Percentiles rank a stretch among this genome's conserved stretches.
Evolutionary conservation across 2,113 vertebrate species (phyloP).

Genomic region (Caloenas nicobarica): DNA sequence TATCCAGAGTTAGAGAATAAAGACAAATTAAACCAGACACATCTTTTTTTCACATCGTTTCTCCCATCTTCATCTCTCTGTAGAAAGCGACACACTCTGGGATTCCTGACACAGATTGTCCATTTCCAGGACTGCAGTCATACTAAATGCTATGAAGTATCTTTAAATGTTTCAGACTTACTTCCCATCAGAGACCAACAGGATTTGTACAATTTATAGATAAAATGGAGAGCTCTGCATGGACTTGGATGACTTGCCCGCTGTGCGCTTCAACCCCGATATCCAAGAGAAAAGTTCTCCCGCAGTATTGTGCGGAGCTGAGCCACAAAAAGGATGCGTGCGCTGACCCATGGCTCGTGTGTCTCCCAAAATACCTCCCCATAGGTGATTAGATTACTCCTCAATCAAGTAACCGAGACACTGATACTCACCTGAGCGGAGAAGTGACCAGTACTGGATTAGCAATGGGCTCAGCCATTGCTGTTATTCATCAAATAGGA

Average conservation of each 20-base stretch:
- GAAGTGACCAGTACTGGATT: background rate
- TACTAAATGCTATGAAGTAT: background rate
- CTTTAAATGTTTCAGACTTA: background rate
- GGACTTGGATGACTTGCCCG: background rate
- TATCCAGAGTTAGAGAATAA: background rate
- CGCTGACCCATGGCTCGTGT: background rate
- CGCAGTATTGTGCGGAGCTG: background rate
- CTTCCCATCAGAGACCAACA: background rate
- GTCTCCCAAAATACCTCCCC: background rate
- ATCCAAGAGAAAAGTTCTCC: background rate
- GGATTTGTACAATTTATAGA: background rate
- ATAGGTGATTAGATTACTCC: background rate
- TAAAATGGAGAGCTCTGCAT: background rate
- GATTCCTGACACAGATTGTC: background rate
- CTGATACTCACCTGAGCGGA: background rate
- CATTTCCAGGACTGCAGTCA: background rate
- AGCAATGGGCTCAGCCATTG: background rate
- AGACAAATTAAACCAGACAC: background rate
- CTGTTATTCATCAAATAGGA: background rate
- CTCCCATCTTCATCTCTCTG: background rate
- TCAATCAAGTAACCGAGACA: background rate
- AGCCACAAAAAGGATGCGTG: background rate
- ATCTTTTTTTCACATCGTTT: background rate
- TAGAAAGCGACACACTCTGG: background rate
- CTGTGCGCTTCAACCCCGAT: background rate